Base-by-base conservation (phyloP, 2,113 vertebrate species). In the Seriola quinqueradiata region DNA sequence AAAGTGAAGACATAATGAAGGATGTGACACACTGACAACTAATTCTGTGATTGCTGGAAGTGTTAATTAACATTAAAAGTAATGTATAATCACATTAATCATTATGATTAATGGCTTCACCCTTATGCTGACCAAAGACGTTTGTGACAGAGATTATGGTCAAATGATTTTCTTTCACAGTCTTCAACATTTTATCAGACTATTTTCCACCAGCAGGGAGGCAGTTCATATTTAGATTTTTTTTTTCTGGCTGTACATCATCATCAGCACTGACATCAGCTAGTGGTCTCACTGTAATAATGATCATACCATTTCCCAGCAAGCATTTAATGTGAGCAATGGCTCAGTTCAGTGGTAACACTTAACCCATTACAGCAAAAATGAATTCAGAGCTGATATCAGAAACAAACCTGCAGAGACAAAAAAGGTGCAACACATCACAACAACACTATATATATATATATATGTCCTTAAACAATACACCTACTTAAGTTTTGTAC, bases 1-100 rank as follows among this genome's bases (percentile, higher is more conserved):
- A 10, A 76, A 36, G 34, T 4, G 66, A 36, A 14, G 6, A 58
- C 38, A 58, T 58, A 42, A 60, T 40, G 48, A 75, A 82, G 44
- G 19, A 70, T 44, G 0, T 55, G 21, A 50, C 19, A 65, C 21
- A 21, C 12, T 68, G n/a, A 73, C 40, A 63, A 46, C 77, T 44
- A 11, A 68, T 79, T 75, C 38, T 44, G 21, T 42, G 34, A 64
- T 50, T 75, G 28, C 36, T 44, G 67, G 40, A 70, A 67, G 5
- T 46, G 34, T 79, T 85, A 72, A 84, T 79, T 75, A 74, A 69
- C 66, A 61, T 71, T 70, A 65, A 85, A 64, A 38, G 17, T 16
- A 34, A 40, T 38, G 48, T 19, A 17, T 9, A 36, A 58, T 64
- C 38, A 17, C 28, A 69, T 66, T 17, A 44, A 52, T 73, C 61